A percentile compares a stretch with the other conserved stretches of the same genome.
phyloP scores from a whole-genome alignment of 2,113 vertebrate genomes.

The Amphiprion ocellaris region DNA sequence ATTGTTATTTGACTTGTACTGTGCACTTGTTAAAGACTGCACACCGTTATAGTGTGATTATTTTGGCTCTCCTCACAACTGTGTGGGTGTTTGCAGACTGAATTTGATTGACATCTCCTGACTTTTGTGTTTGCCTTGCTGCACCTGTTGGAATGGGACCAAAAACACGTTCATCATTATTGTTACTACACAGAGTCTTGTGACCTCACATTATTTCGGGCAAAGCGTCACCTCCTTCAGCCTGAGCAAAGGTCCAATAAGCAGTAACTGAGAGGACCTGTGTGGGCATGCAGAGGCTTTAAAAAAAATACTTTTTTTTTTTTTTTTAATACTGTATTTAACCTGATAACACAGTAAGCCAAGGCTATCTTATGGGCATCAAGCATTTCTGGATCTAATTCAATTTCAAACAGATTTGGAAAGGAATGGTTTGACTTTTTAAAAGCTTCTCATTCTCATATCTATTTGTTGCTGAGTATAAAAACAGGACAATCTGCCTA shows the following conservation, averaged over 20 bases:
- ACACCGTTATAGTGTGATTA: background rate
- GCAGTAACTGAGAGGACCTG: background rate
- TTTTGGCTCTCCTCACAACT: background rate
- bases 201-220: background rate
- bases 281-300: background rate
- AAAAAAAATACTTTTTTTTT: background rate
- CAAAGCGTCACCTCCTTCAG: background rate
- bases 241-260: background rate
- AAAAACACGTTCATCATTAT: background rate
- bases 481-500: background rate
- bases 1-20: background rate
- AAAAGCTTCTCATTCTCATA: too few species aligned
- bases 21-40: background rate
- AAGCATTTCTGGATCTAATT: background rate
- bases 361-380: too few species aligned
- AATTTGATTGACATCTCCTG: slow-evolving; percentile 1
- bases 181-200: background rate
- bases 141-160: background rate
- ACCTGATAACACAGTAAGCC: background rate
- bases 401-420: background rate
- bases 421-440: too few species aligned
- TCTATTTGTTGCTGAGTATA: too few species aligned
- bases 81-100: background rate
- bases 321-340: background rate
- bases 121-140: background rate